Evolutionary conservation across 2,888 invertebrate species (phyloP).

Genomic region (Nomada ruficornis): DNA sequence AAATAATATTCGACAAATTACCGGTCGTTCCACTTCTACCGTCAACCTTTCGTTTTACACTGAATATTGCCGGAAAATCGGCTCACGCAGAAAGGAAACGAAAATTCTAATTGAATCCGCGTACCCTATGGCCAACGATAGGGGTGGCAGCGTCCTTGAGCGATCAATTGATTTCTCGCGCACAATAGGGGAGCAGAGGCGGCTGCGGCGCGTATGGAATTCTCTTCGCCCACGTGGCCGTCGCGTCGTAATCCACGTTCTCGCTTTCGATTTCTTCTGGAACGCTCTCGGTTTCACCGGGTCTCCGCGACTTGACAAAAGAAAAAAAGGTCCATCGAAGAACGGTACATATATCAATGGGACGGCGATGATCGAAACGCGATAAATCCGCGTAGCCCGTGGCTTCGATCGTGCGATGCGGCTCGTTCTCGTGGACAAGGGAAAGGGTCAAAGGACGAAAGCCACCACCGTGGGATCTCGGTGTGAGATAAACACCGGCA

Average conservation of each 20-base stretch:
- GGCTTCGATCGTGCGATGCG: conserved; percentile 67
- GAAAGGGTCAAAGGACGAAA: conserved; percentile 79
- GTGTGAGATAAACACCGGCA: conserved; percentile 73
- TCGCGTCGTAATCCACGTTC: conserved; percentile 10
- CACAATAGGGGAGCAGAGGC: background rate
- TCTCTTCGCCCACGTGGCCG: conserved; percentile 31
- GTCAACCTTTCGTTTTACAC: no score
- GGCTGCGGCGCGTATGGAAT: conserved; percentile 10
- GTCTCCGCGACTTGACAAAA: background rate
- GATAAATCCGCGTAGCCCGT: conserved; percentile 66
- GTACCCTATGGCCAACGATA: no score
- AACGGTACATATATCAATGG: conserved; percentile 59
- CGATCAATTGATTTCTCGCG: conserved; percentile 20
- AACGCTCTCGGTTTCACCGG: conserved; percentile 53
- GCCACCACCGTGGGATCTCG: conserved; percentile 79
- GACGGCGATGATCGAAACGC: conserved; percentile 62
- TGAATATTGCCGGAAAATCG: no score
- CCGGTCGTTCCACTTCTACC: no score
- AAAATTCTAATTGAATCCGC: background rate
- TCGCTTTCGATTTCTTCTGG: conserved; percentile 55
- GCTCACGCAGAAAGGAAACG: no score
- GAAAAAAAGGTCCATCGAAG: background rate
- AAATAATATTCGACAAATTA: no score
- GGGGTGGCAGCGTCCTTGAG: conserved; percentile 9
- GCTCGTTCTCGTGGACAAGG: conserved; percentile 48